Base-by-base conservation (phyloP, 2,113 vertebrate genomes). In the Lampris incognitus region DNA sequence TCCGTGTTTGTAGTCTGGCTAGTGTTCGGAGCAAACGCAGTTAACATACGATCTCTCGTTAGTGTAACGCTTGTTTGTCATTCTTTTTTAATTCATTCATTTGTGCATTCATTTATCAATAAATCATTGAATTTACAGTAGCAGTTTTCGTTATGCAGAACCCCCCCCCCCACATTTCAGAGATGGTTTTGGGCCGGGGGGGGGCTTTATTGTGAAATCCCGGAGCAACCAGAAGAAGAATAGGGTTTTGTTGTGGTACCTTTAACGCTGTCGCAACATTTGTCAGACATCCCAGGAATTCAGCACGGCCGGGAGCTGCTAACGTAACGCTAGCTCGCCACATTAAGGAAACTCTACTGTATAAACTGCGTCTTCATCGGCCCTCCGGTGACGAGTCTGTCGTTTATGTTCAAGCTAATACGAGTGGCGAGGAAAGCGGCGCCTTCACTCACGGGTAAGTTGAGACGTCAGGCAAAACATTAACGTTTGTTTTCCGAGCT, bases 231-330 rank as follows among this genome's bases (percentile, higher is more conserved):
- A 82, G 85, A 87, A 56, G 63, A 57, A 1, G 1, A 24, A 0
- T 0, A 7, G 1, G 1, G 11, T 57, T 6, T 1, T 48, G 58
- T 50, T 36, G 11, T 46, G 2, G n/a, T 1, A 8, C 38, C 4
- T 66, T 85, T 80, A 11, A 44, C 40, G 56, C 46, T 54, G 64
- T 70, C 72, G 70, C 79, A 74, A 71, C 78, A 80, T 86, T 89
- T 92, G 90, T 91, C 91, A 92, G 90, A 88, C 87, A 87, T 92
- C 86, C 82, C 72, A 90, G 88, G 92, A 93, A 91, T 93, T 83
- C 72, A 78, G 74, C 70, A 48, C 64, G 61, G 81, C 72, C 40
- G 59, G 56, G 10, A 69, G 49, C 51, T 13, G 24, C 24, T 24
- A 24, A 24, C 24, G 24, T 24, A 24, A 24, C 69, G 51, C 11